Base-by-base conservation (phyloP, 1,140 invertebrate genomes). In the Papilio aristodemus region DNA sequence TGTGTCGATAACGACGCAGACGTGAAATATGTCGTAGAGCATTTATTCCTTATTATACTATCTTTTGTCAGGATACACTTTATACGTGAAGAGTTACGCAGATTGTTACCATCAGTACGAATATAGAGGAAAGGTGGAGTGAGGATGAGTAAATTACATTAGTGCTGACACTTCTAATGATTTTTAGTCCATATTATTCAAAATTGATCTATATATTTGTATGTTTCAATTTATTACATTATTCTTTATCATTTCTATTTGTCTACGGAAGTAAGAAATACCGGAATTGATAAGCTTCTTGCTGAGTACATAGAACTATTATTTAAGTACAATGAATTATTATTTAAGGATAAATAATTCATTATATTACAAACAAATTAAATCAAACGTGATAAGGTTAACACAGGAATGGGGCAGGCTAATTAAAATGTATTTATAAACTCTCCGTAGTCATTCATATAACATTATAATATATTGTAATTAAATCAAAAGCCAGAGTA, bases 241-340 rank as follows among this genome's bases (percentile, higher is more conserved):
- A 41, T 41, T 4, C 13, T 14, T 76, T 75, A 68, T 54, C 39
- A 50, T 60, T 41, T 43, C 38, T 68, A n/a, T 13, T 13, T 13
- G 43, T 19, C 8, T 8, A 1, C 14, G 6, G 19, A 46, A 46
- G 19, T 46, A 10, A 43, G n/a, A 41, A n/a, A 9, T 10, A 22
- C 19, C 19, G 13, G 0, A 50, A 50, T 50, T 25, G 46, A 50
- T 50, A 50, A 50, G 46, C 9, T 50, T 11, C 17, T 50, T 50
- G 17, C 46, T 22, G 19, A 22, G 46, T 50, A 22, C 19, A 50
- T 11, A 50, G 19, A 50, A 50, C 22, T 8, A 25, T 19, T 50
- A 2, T 8, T 46, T 8, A 50, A 50, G 46, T 50, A 17, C 17
- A 46, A 19, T 19, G 17, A 46, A 46, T 46, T 6, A 19, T 14